Evolutionary conservation across 2,888 invertebrate genomes (phyloP).

Genomic region (Eupithecia exiguata): DNA sequence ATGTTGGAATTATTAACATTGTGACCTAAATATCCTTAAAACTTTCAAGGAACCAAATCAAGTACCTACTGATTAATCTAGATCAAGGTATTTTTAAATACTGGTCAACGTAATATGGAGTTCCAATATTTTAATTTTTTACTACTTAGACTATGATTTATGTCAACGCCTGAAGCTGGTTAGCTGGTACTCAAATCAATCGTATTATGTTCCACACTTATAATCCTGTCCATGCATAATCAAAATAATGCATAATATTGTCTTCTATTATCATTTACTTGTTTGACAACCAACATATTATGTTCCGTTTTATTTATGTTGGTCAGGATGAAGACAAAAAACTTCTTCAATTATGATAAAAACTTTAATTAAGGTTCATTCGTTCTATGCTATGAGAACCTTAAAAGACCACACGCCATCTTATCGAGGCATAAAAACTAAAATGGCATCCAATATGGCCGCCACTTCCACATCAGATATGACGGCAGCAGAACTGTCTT

Average conservation of each 20-base stretch:
- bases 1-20: neutral
- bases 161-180: neutral
- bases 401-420: slow-evolving; percentile 17
- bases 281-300: neutral
- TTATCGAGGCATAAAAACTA: slow-evolving; percentile 8
- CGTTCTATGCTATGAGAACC: neutral
- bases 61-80: neutral
- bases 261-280: neutral
- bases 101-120: neutral
- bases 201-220: slow-evolving; percentile 23
- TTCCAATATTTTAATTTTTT: slow-evolving; percentile 4
- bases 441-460: slow-evolving; percentile 22
- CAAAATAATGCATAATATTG: slow-evolving; percentile 15
- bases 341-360: slow-evolving; percentile 9
- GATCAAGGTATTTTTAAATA: neutral
- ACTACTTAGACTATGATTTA: neutral
- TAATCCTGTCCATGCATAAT: slow-evolving; percentile 25
- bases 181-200: slow-evolving; percentile 16
- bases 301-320: slow-evolving; percentile 26
- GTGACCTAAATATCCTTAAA: neutral
- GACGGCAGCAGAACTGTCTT: slow-evolving; percentile 41
- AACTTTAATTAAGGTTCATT: slow-evolving; percentile 7
- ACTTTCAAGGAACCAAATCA: neutral
- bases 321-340: slow-evolving; percentile 16
- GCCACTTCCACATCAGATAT: slow-evolving; percentile 16